Evolutionary conservation across 2,113 vertebrate genomes (phyloP).

Genomic region (Ammodytes marinus): DNA sequence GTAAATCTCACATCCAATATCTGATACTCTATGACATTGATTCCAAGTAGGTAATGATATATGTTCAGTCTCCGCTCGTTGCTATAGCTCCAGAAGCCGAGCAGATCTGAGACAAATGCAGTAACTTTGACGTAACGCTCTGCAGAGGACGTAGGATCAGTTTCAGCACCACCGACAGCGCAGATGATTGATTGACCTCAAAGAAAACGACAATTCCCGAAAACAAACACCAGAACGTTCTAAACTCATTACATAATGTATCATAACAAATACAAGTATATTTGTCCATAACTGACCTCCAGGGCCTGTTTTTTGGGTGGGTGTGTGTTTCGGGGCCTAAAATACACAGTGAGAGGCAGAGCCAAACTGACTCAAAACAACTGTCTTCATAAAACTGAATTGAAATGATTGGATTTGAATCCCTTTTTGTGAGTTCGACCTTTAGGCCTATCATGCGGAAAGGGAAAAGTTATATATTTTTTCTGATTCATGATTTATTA

Average conservation of each 20-base stretch:
- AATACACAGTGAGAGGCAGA: not conserved
- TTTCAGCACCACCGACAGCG: conserved; percentile 78
- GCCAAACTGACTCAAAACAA: conserved; percentile 21
- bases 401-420: conserved; percentile 27
- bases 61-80: not conserved
- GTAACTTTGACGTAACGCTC: conserved; percentile 9
- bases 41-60: not conserved
- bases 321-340: not conserved
- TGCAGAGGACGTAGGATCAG: conserved; percentile 8
- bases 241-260: not conserved
- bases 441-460: not conserved
- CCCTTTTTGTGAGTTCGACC: not conserved
- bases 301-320: not conserved
- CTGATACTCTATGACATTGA: conserved; percentile 6
- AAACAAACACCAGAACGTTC: not conserved
- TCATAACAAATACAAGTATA: not conserved
- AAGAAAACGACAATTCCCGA: not conserved
- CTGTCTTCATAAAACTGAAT: not conserved
- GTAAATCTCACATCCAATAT: not conserved
- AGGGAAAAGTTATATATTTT: conserved; percentile 22
- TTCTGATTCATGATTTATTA: conserved; percentile 70
- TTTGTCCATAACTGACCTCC: not conserved
- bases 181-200: conserved; percentile 26
- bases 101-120: not conserved
- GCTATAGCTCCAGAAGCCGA: not conserved